Evolutionary conservation across 2,888 invertebrate genomes (phyloP), one percentile per base, ranked within the genome.

Genomic region (Aspidiotus destructor): DNA sequence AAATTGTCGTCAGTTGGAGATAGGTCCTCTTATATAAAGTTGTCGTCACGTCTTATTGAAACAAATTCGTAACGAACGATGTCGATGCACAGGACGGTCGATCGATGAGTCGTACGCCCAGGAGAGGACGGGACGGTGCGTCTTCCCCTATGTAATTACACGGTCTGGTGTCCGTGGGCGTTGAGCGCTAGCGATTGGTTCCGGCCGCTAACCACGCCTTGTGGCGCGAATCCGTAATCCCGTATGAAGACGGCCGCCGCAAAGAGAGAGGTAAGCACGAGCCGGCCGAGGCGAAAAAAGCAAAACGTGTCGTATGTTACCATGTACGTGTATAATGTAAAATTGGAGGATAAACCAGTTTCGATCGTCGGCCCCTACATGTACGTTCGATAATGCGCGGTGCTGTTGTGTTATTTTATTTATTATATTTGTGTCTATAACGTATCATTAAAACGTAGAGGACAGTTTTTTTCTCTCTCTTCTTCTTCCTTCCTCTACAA

Each of bases 71-170:
- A n/a, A 28, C 28, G 28, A 28, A 28, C 28, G 28, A 28, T 28
- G 28, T 28, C 1, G 28, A 28, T 5, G 5, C 5, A 28, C 28
- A 28, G 28, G 28, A 28, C 28, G 28, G 28, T 28, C 58, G 16
- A 58, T 58, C 16, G 10, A 55, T 40, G 40, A n/a, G 11, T n/a
- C 48, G 48, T n/a, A n/a, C 48, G 48, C 48, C 48, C 48, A 48
- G 48, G 2, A 11, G 52, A 58, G 41, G 60, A 57, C 44, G 67
- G 57, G 58, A 42, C 44, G 8, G 41, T 52, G 15, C 57, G 44
- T n/a, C 41, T 67, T 67, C 67, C 67, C 67, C 67, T 67, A 60
- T 67, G 17, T 67, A 67, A 67, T 67, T 67, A 67, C 44, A 67
- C 67, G 41, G 44, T 58, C 15, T 52, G 48, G 60, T 60, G 44